These are phyloP conservation scores for Turritopsis dohrnii DNA, from an alignment of 30 jellyfish, hydroid and myxozoan species.

Conservation along the genomic window DNA sequence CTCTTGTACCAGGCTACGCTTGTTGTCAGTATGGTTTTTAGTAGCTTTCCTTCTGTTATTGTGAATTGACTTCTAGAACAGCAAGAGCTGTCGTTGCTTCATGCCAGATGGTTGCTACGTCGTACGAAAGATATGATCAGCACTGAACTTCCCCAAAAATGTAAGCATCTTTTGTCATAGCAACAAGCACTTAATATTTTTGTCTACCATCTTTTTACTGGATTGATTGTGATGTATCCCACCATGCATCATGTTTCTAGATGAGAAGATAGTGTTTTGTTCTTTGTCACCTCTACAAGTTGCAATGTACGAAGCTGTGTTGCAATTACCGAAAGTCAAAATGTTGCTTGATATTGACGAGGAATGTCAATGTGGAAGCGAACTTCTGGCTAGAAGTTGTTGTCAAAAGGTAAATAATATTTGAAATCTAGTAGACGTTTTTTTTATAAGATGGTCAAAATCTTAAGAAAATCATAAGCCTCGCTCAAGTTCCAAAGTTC, in stretches of 20 bases:
- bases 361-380: constrained; percentile 61
- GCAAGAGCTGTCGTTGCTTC: constrained; percentile 55
- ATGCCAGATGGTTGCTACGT: constrained; percentile 60
- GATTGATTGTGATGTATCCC: no score
- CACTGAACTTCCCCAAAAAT: constrained; percentile 66
- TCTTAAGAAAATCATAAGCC: no score
- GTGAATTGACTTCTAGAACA: no score
- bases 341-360: constrained; percentile 21
- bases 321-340: constrained; percentile 30
- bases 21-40: no score
- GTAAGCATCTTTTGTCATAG: constrained; percentile 33
- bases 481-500: no score
- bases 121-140: constrained; percentile 53
- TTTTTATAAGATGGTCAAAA: no score
- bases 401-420: constrained; percentile 60
- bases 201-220: no score
- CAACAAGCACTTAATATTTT: no score
- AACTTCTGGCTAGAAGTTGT: constrained; percentile 30
- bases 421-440: no score
- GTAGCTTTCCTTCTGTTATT: no score
- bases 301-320: constrained; percentile 45
- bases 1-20: no score
- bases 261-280: constrained; percentile 69
- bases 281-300: constrained; percentile 61
- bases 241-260: not conserved